Base-by-base conservation (phyloP, 2,797 vertebrate species). In the Morelia viridis region DNA sequence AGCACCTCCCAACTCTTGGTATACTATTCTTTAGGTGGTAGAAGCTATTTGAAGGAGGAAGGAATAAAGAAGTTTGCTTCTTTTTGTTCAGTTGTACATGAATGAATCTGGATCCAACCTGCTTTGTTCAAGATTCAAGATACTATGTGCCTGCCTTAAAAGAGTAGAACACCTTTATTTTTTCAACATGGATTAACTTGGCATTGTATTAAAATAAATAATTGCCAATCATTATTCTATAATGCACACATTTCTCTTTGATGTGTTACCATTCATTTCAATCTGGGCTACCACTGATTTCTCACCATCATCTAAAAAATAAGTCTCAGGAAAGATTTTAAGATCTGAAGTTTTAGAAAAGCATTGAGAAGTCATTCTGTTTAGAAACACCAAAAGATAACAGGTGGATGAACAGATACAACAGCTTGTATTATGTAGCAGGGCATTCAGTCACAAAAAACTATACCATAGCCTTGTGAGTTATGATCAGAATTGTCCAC, bases 191-290 rank as follows among this genome's bases (percentile, higher is more conserved):
- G 8, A 11, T 87, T 35, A 56, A 24, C 88, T 87, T 92, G 76
- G 56, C 85, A 31, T 35, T 87, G 0, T 17, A 56, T 88, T 90
- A 31, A 76, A 10, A 12, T 50, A 92, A 84, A 26, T 46, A 8
- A 3, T 87, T 24, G 71, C 22, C 68, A 80, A 56, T 24, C 9
- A 1, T n/a, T 60, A 0, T 0, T 84, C 84, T 35, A 0, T 56
- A 4, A 92, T 46, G 0, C 4, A 4, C 4, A 61, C 60, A 0
- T 41, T 65, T 17, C 26, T 71, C 31, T 58, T 68, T 71, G 35
- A 87, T 28, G 22, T 35, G 56, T 22, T 68, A 64, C 28, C 53
- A 86, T 68, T 15, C 26, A 57, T 58, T 57, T 46, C 24, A 68
- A 8, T 6, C 57, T 71, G 22, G 5, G 7, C 8, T 91, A 24